Conservation (phyloP, 37 sponge, comb jelly and placozoan genomes). For the Amphimedon queenslandica region DNA sequence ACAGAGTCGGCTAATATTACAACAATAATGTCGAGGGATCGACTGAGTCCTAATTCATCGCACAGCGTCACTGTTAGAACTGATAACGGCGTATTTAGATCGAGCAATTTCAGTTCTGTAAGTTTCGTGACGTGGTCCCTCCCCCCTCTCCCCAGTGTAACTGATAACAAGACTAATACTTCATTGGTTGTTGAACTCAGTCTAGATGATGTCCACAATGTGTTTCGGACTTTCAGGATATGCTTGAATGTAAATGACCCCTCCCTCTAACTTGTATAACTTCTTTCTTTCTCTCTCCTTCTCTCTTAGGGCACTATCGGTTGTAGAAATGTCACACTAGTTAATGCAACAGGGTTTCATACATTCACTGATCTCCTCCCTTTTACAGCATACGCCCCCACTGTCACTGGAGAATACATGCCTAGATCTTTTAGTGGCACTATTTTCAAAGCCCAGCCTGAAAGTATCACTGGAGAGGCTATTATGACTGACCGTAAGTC, state of each 20-base stretch:
- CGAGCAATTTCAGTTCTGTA: background rate
- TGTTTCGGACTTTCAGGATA: too few relatives aligned
- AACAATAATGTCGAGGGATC: too few relatives aligned
- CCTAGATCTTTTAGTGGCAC: too few relatives aligned
- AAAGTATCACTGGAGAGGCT: too few relatives aligned
- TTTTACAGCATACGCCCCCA: too few relatives aligned
- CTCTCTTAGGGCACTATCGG: too few relatives aligned
- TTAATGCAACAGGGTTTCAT: background rate
- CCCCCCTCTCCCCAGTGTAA: background rate
- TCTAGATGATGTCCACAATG: too few relatives aligned
- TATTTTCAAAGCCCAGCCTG: too few relatives aligned
- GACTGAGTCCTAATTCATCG: background rate
- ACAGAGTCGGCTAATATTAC: background rate
- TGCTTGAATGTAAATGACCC: too few relatives aligned
- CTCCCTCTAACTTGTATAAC: too few relatives aligned
- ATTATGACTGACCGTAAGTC: background rate
- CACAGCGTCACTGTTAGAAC: background rate
- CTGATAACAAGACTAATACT: background rate
- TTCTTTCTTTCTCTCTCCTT: too few relatives aligned
- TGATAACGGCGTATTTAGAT: background rate
- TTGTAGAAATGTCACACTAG: background rate
- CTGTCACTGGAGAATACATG: too few relatives aligned
- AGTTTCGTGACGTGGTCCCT: background rate
- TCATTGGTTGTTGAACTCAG: background rate
- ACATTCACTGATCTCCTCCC: background rate